Conservation (phyloP, 1,140 invertebrate genomes). For the Propsilocerus akamusi region DNA sequence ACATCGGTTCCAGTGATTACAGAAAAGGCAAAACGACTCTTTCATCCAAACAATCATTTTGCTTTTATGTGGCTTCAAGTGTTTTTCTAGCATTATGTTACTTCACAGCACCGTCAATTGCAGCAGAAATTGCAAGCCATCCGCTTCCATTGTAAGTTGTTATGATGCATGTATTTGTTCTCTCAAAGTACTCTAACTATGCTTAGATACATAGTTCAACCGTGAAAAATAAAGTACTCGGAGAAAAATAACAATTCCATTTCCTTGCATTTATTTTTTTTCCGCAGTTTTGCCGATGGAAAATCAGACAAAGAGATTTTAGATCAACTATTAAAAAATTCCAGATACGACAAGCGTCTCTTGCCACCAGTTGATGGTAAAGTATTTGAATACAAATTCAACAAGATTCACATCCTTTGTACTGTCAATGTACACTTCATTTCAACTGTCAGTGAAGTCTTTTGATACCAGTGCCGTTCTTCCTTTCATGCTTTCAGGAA, state of each 20-base stretch:
- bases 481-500: constrained; percentile 41
- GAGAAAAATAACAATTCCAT: neutral
- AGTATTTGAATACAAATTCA: constrained; percentile 9
- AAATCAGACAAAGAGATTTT: constrained; percentile 79
- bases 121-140: constrained; percentile 12
- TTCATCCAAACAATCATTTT: constrained; percentile 19
- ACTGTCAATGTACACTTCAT: neutral
- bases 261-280: neutral
- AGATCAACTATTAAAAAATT: constrained; percentile 58
- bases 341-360: constrained; percentile 71
- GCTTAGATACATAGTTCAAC: neutral
- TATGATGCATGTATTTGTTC: neutral
- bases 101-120: constrained; percentile 15
- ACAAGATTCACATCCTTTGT: neutral
- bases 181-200: neutral
- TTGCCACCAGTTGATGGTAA: constrained; percentile 69
- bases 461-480: neutral
- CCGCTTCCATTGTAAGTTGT: constrained; percentile 23
- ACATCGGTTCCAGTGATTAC: constrained; percentile 11
- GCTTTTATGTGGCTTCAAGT: constrained; percentile 22
- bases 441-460: neutral
- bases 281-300: constrained; percentile 61
- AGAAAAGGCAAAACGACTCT: too few relatives aligned
- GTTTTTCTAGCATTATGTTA: constrained; percentile 22
- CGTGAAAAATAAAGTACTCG: neutral